Percentiles rank a stretch among this genome's conserved stretches.
Evolutionary conservation across 1,140 invertebrate species (phyloP).

Genomic region (Bradynema listronoti): DNA sequence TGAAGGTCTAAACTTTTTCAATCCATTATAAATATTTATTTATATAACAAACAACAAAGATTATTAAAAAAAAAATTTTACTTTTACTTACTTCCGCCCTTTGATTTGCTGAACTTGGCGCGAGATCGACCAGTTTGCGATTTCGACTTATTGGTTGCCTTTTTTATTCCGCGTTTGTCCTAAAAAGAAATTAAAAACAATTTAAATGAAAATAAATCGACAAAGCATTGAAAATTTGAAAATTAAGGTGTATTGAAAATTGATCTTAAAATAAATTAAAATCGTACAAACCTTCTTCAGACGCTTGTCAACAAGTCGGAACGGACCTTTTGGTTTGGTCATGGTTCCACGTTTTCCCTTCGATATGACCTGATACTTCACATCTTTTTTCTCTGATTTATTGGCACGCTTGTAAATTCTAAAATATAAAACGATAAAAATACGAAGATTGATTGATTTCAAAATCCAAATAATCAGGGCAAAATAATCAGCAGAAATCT

Average conservation of each 20-base stretch:
- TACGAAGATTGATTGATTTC: neutral
- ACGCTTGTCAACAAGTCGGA: constrained; percentile 84
- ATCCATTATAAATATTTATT: too few species aligned
- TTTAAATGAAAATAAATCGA: too few species aligned
- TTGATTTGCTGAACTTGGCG: neutral
- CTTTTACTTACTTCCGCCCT: neutral
- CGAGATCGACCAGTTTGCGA: too few species aligned
- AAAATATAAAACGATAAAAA: constrained; percentile 34
- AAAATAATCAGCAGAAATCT: constrained; percentile 11
- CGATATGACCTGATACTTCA: constrained; percentile 88
- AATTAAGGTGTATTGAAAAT: neutral
- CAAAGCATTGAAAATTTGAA: neutral
- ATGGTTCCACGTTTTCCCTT: constrained; percentile 74
- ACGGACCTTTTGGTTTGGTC: constrained; percentile 74
- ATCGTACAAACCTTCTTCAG: constrained; percentile 97
- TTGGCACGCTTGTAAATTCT: constrained; percentile 83
- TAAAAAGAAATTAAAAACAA: too few species aligned
- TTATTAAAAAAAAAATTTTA: neutral
- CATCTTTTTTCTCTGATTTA: constrained; percentile 70
- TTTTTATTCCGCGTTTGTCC: neutral
- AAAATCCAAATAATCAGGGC: neutral
- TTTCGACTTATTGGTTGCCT: neutral
- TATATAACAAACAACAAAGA: neutral
- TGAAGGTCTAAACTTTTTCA: too few species aligned
- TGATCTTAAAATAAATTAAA: constrained; percentile 4